A percentile compares a stretch with the other conserved stretches of the same genome.
phyloP scores from a whole-genome alignment of 2,113 vertebrate genomes.

The Phalacrocorax carbo region DNA sequence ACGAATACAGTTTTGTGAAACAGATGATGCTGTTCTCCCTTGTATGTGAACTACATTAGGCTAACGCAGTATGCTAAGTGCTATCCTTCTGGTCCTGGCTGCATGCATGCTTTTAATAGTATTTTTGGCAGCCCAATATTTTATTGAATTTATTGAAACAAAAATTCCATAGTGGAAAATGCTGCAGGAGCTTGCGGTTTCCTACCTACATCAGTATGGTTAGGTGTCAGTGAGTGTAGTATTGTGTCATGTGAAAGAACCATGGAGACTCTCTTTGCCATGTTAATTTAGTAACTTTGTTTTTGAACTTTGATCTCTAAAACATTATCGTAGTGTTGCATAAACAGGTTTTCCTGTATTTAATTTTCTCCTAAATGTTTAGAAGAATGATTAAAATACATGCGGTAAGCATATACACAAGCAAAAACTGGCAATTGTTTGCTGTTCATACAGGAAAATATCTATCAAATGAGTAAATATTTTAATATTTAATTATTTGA shows the following conservation, averaged over 20 bases:
- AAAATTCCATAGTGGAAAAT: not conserved
- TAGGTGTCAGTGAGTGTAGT: not conserved
- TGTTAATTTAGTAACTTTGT: not conserved
- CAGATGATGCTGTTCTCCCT: not conserved
- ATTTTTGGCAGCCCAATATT: not conserved
- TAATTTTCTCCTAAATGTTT: not conserved
- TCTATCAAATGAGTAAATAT: not conserved
- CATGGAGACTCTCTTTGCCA: not conserved
- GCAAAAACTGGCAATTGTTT: not conserved
- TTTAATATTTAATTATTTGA: not conserved
- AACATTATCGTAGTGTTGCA: not conserved
- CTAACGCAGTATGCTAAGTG: not conserved
- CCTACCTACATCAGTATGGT: not conserved
- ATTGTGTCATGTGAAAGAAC: not conserved
- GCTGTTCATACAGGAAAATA: not conserved
- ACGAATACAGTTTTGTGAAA: not conserved
- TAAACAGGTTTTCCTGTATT: not conserved
- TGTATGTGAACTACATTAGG: not conserved
- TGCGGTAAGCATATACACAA: not conserved
- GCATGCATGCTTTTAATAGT: not conserved
- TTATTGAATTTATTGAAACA: not conserved
- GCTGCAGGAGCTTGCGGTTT: not conserved
- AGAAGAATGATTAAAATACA: not conserved
- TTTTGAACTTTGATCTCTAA: not conserved
- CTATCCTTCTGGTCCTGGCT: not conserved